Conservation (phyloP, 2,113 vertebrate species). For the Rhinopomastus cyanomelas region DNA sequence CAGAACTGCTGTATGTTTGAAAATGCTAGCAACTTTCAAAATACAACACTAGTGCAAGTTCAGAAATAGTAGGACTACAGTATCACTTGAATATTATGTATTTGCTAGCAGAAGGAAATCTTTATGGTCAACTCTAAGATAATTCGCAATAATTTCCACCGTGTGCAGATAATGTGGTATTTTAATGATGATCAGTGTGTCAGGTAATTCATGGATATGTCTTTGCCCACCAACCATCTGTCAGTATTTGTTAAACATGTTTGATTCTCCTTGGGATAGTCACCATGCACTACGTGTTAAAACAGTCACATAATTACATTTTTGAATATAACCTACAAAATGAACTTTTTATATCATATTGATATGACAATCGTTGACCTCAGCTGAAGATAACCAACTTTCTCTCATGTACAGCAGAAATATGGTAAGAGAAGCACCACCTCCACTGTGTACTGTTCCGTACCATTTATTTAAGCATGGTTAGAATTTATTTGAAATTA, state of each 20-base stretch:
- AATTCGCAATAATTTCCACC: background rate
- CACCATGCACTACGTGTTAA: background rate
- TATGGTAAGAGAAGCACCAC: background rate
- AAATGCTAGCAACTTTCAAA: too few species aligned
- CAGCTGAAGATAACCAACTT: constrained; percentile 54
- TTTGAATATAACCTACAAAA: background rate
- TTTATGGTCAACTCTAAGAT: constrained; percentile 8
- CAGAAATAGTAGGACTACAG: background rate
- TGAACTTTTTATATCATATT: constrained; percentile 71
- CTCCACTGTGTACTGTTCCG: background rate
- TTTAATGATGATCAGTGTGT: constrained; percentile 8
- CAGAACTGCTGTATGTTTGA: too few species aligned
- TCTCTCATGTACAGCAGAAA: constrained; percentile 33
- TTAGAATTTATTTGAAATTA: constrained; percentile 15
- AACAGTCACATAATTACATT: constrained; percentile 5
- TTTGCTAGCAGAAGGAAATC: background rate
- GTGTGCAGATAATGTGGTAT: constrained; percentile 3
- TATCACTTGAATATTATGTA: background rate
- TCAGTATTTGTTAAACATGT: background rate
- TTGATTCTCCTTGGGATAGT: background rate
- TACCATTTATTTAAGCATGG: background rate
- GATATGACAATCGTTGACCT: constrained; percentile 66
- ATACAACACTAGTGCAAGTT: background rate
- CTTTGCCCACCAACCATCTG: constrained; percentile 46
- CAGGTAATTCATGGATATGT: constrained; percentile 15